These are phyloP conservation scores for Metopolophium dirhodum DNA, from an alignment of 1,140 invertebrate genomes.

Conservation along the genomic window DNA sequence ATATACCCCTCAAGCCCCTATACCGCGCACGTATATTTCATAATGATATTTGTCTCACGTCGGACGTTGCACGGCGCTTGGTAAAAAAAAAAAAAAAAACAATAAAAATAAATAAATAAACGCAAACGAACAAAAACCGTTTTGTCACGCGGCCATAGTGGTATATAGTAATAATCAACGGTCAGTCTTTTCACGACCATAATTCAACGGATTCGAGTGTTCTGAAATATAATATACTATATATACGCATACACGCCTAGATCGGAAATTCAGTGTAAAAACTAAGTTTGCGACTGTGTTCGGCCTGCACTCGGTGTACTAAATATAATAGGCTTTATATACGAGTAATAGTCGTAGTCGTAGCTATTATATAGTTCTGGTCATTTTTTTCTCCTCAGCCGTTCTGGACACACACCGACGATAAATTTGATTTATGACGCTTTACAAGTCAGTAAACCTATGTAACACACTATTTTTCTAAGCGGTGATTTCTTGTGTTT, in stretches of 20 bases:
- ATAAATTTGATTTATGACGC: constrained; percentile 14
- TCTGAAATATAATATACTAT: neutral
- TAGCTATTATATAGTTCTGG: neutral
- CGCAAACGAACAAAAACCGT: neutral
- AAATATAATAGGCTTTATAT: neutral
- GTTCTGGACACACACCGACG: neutral
- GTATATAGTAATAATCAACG: neutral
- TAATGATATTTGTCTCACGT: neutral
- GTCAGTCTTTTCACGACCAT: neutral
- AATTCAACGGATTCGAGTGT: neutral
- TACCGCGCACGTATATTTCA: neutral
- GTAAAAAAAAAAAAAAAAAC: neutral
- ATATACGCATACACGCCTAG: neutral
- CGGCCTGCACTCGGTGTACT: neutral
- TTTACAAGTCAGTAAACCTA: neutral
- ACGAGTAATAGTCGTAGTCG: neutral
- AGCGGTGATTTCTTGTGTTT: neutral
- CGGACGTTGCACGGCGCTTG: neutral
- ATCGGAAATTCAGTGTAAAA: neutral
- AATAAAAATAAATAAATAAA: neutral
- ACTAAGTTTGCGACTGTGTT: neutral
- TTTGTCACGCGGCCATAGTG: neutral
- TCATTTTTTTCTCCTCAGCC: neutral
- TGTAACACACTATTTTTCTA: neutral
- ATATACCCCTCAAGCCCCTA: neutral